These are phyloP conservation scores for Musca domestica DNA, from an alignment of 1,140 invertebrate genomes.

Conservation along the genomic window DNA sequence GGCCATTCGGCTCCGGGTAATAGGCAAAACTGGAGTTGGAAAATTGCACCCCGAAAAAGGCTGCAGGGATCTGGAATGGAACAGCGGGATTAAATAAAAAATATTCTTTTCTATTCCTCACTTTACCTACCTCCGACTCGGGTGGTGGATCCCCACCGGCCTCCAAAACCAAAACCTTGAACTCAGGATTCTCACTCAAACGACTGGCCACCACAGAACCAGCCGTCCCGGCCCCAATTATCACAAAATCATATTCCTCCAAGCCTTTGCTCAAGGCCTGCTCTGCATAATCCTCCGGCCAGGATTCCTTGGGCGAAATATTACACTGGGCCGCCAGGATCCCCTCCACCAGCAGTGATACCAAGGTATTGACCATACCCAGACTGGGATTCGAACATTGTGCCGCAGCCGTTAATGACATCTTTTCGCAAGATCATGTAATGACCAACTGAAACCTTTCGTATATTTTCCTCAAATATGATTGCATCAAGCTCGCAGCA, in stretches of 20 bases:
- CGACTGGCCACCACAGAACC: slow-evolving; percentile 61
- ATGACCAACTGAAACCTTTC: too few species aligned
- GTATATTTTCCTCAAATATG: too few species aligned
- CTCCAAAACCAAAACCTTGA: slow-evolving; percentile 62
- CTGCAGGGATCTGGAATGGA: slow-evolving; percentile 41
- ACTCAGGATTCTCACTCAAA: slow-evolving; percentile 57
- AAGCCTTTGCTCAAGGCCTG: slow-evolving; percentile 15
- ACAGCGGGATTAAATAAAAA: neutral
- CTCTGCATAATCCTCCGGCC: slow-evolving; percentile 58
- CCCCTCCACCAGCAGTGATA: slow-evolving; percentile 58
- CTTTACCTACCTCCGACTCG: slow-evolving; percentile 53
- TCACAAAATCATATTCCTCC: slow-evolving; percentile 50
- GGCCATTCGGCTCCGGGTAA: slow-evolving; percentile 26
- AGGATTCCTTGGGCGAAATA: slow-evolving; percentile 56
- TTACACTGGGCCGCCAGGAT: slow-evolving; percentile 59
- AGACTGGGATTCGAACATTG: too few species aligned
- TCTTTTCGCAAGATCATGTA: too few species aligned
- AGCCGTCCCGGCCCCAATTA: slow-evolving; percentile 67
- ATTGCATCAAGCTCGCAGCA: too few species aligned
- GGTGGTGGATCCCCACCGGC: slow-evolving; percentile 60
- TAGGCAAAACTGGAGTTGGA: slow-evolving; percentile 30
- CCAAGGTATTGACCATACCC: slow-evolving; percentile 26
- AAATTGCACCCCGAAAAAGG: slow-evolving; percentile 10
- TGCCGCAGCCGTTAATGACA: too few species aligned
- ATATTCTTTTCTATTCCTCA: neutral